phyloP scores from a whole-genome alignment of 2,888 invertebrate genomes.

The Globia sparganii region DNA sequence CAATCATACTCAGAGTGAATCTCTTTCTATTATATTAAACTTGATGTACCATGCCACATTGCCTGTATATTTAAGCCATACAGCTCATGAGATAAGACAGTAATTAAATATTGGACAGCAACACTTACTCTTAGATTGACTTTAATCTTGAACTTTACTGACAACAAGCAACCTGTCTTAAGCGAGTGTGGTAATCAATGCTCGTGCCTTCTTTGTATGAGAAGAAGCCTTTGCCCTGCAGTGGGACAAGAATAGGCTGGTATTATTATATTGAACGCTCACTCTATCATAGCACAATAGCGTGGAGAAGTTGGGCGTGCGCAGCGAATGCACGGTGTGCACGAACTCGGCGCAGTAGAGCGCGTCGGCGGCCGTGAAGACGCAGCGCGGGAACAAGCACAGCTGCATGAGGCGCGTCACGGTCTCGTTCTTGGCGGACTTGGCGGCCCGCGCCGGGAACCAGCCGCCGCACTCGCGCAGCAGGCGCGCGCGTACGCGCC shows the following conservation, averaged over 20 bases:
- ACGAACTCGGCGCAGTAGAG: constrained; percentile 99
- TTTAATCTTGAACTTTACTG: not conserved
- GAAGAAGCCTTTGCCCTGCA: not conserved
- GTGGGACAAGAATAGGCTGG: too few species aligned
- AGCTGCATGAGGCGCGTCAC: constrained; percentile 98
- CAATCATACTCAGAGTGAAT: not conserved
- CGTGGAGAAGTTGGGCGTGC: constrained; percentile 99
- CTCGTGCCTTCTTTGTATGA: not conserved
- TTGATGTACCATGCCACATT: not conserved
- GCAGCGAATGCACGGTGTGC: constrained; percentile 97
- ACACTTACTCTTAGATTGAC: not conserved
- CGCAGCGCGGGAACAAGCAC: constrained; percentile 99
- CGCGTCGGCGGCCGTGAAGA: constrained; percentile 98
- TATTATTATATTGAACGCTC: constrained; percentile 72
- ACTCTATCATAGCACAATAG: constrained; percentile 99
- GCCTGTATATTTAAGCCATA: not conserved
- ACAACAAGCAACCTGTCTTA: not conserved
- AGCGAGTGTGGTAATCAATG: not conserved
- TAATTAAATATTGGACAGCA: not conserved
- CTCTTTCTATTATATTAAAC: not conserved
- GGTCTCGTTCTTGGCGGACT: constrained; percentile 98
- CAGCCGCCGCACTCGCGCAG: constrained; percentile 95
- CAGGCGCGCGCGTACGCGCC: constrained; percentile 94
- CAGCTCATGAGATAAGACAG: not conserved
- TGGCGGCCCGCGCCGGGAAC: constrained; percentile 96